Percentiles rank a stretch among this genome's conserved stretches.
Evolutionary conservation across 1,140 invertebrate genomes (phyloP).

Genomic region (Zaprionus taronus): DNA sequence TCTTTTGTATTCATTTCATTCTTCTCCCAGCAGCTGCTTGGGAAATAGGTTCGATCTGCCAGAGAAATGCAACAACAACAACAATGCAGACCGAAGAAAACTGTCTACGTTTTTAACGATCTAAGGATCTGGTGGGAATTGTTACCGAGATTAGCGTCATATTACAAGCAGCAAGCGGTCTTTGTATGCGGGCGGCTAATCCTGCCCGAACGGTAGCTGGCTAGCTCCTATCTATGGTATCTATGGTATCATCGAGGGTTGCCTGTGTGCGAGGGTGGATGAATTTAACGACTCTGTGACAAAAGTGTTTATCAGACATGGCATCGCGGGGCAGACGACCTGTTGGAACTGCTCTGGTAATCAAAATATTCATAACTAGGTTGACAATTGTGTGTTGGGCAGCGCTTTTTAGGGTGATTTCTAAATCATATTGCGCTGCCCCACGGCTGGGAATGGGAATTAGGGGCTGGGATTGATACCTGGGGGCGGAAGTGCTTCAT

Average conservation of each 20-base stretch:
- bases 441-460: neutral
- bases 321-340: neutral
- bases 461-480: constrained; percentile 18
- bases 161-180: constrained; percentile 72
- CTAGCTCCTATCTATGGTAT: constrained; percentile 29
- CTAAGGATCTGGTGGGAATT: constrained; percentile 59
- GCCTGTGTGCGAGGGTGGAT: neutral
- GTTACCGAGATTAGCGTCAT: constrained; percentile 72
- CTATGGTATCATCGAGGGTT: neutral
- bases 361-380: constrained; percentile 23
- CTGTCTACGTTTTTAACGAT: constrained; percentile 55
- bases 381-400: constrained; percentile 38
- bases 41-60: constrained; percentile 27
- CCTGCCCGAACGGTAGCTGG: constrained; percentile 39
- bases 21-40: constrained; percentile 22
- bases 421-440: constrained; percentile 4
- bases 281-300: constrained; percentile 63
- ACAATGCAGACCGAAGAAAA: constrained; percentile 19
- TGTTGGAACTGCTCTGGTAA: neutral
- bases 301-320: constrained; percentile 41
- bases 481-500: constrained; percentile 65
- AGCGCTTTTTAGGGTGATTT: constrained; percentile 51
- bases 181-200: constrained; percentile 37
- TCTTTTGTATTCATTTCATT: constrained; percentile 9
- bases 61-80: constrained; percentile 3